Percentiles rank a stretch among this genome's conserved stretches.
phyloP scores from a whole-genome alignment of 2,797 vertebrate species.

The Falco peregrinus region DNA sequence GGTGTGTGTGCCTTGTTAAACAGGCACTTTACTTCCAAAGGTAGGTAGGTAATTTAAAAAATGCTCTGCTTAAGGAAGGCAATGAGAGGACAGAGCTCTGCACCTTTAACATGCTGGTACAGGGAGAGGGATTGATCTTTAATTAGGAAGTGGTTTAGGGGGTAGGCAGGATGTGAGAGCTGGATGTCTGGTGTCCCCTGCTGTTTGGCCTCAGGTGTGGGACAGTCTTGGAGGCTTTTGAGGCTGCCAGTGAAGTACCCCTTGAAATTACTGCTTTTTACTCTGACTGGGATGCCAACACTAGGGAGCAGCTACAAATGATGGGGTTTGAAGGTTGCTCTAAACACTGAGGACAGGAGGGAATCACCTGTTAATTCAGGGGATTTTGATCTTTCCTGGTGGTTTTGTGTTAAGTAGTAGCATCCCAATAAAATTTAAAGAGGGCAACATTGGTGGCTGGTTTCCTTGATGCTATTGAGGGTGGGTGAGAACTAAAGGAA shows the following conservation, averaged over 20 bases:
- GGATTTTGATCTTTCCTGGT: background rate
- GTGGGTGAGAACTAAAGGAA: background rate
- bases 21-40: background rate
- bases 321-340: background rate
- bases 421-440: background rate
- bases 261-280: background rate
- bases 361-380: background rate
- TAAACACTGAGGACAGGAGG: background rate
- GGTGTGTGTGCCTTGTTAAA: background rate
- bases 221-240: background rate
- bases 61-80: background rate
- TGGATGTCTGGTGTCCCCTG: background rate
- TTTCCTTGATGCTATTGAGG: background rate
- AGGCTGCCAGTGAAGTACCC: background rate
- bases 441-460: accelerated
- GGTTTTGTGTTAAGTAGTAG: background rate
- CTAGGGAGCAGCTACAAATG: background rate
- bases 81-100: background rate
- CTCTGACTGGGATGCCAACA: background rate
- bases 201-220: background rate
- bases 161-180: background rate
- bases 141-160: background rate
- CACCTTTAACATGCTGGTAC: background rate
- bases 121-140: background rate
- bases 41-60: background rate